phyloP scores from a whole-genome alignment of 2,888 invertebrate genomes.

The Caenorhabditis imperialis region DNA sequence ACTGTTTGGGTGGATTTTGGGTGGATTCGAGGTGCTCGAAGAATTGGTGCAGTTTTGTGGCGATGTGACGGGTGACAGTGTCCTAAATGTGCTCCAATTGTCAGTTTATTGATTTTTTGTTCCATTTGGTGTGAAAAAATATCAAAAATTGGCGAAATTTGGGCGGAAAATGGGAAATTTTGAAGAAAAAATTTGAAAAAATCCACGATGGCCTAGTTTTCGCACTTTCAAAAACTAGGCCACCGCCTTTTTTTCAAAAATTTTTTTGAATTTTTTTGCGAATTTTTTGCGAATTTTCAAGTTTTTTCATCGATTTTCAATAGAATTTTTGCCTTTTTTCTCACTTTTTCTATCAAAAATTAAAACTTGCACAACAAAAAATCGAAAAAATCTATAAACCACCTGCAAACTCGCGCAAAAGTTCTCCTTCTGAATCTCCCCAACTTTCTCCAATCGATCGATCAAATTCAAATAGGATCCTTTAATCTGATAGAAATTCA shows the following conservation, averaged over 20 bases:
- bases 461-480: slow-evolving; percentile 52
- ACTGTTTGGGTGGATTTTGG: slow-evolving; percentile 13
- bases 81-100: slow-evolving; percentile 56
- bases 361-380: neutral
- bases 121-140: too few species aligned
- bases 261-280: too few species aligned
- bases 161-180: too few species aligned
- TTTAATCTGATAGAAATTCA: slow-evolving; percentile 66
- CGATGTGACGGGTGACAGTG: slow-evolving; percentile 61
- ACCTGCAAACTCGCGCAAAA: slow-evolving; percentile 59
- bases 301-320: too few species aligned
- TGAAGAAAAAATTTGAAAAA: too few species aligned
- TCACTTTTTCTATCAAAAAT: neutral
- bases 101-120: too few species aligned
- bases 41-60: slow-evolving; percentile 51
- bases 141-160: too few species aligned
- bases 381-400: neutral
- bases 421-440: slow-evolving; percentile 31
- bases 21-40: slow-evolving; percentile 39
- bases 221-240: too few species aligned
- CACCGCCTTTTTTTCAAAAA: too few species aligned
- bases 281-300: too few species aligned
- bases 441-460: slow-evolving; percentile 11
- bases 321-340: neutral
- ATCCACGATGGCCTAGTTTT: too few species aligned